Conservation (phyloP, 2,797 vertebrate genomes). For the Carduelis carduelis region DNA sequence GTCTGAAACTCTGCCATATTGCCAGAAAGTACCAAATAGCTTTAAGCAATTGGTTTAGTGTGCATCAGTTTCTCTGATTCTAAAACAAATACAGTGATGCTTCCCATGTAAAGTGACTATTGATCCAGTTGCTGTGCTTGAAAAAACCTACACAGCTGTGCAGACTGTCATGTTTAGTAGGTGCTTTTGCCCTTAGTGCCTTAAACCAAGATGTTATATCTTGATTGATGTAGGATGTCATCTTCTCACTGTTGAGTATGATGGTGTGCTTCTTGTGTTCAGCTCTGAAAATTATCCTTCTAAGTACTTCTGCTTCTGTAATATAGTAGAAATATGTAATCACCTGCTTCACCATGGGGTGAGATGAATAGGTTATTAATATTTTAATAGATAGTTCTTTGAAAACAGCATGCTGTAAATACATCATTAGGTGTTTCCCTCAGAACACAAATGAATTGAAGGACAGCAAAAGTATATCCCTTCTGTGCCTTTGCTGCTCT, state of each 20-base stretch:
- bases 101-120: neutral
- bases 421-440: neutral
- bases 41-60: neutral
- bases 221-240: neutral
- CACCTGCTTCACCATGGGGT: neutral
- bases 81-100: neutral
- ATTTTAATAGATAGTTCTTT: conserved; percentile 1
- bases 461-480: neutral
- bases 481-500: neutral
- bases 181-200: neutral
- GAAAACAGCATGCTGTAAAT: conserved; percentile 13
- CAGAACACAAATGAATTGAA: neutral
- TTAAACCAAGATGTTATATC: neutral
- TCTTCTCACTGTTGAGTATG: neutral
- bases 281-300: neutral
- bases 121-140: neutral
- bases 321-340: neutral
- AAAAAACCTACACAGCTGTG: neutral
- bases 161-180: neutral
- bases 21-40: neutral
- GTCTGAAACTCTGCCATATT: neutral
- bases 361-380: neutral
- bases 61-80: neutral
- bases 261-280: neutral
- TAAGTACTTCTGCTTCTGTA: neutral